Conservation (phyloP, 2,888 invertebrate species). For the Mesodorylaimus sp. region DNA sequence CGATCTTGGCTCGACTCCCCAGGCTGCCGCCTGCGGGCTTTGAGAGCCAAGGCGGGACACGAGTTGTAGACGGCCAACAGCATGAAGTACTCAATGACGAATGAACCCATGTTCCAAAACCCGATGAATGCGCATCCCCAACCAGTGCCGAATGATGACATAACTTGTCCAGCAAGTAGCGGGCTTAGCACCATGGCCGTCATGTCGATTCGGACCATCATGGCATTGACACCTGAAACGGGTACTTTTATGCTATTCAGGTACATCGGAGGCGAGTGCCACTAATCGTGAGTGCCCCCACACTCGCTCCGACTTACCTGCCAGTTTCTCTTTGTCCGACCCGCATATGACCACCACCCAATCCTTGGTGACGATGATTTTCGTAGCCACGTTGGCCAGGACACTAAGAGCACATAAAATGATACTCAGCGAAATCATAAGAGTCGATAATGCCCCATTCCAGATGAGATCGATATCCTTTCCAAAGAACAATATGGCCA, state of each 20-base stretch:
- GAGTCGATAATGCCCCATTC: neutral
- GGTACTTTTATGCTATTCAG: too few species aligned
- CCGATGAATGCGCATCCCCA: slow-evolving; percentile 29
- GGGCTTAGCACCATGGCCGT: slow-evolving; percentile 36
- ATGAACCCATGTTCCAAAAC: slow-evolving; percentile 37
- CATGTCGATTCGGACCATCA: slow-evolving; percentile 37
- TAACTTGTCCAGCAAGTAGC: slow-evolving; percentile 36
- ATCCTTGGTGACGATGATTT: slow-evolving; percentile 32
- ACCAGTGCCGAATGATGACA: slow-evolving; percentile 25
- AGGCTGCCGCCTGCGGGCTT: neutral
- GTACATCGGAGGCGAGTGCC: neutral
- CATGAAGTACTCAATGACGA: slow-evolving; percentile 35
- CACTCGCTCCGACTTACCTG: slow-evolving; percentile 27
- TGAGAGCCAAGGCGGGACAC: neutral
- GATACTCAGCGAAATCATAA: slow-evolving; percentile 8
- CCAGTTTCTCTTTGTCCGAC: slow-evolving; percentile 29
- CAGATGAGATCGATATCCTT: neutral
- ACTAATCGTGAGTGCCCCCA: neutral
- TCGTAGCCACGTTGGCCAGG: slow-evolving; percentile 22
- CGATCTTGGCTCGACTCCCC: too few species aligned
- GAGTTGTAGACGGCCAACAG: slow-evolving; percentile 32
- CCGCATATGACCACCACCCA: slow-evolving; percentile 37
- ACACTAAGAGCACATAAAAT: slow-evolving; percentile 23
- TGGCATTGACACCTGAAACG: slow-evolving; percentile 35
- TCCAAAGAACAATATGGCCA: slow-evolving; percentile 1